These are phyloP conservation scores for Pangasius djambal DNA, from an alignment of 2,797 vertebrate species.

Conservation along the genomic window DNA sequence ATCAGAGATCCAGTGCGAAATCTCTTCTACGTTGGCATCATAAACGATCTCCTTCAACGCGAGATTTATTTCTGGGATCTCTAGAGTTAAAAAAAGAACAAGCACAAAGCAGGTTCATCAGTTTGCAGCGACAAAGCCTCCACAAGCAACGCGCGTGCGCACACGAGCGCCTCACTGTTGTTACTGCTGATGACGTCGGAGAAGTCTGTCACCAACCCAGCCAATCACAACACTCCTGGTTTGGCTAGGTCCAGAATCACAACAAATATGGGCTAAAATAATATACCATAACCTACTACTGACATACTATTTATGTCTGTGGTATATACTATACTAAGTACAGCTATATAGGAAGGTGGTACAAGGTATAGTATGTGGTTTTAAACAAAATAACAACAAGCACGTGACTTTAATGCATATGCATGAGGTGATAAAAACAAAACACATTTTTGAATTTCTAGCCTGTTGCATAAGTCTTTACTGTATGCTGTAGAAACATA, in stretches of 20 bases:
- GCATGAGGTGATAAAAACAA: neutral
- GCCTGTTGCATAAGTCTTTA: neutral
- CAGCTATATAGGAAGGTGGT: neutral
- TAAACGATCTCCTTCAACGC: neutral
- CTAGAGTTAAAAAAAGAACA: neutral
- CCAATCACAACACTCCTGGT: neutral
- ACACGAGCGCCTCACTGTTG: neutral
- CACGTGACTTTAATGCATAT: neutral
- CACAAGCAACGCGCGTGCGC: slow-evolving; percentile 1
- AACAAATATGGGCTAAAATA: neutral
- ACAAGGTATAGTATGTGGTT: neutral
- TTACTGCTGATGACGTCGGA: neutral
- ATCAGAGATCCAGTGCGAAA: neutral
- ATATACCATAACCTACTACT: neutral
- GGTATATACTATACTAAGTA: neutral
- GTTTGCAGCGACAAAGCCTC: slow-evolving; percentile 6
- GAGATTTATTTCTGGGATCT: neutral
- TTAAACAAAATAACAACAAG: neutral
- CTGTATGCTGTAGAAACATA: neutral
- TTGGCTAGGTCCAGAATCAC: no score
- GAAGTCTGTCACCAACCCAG: neutral
- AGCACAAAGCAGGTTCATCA: neutral
- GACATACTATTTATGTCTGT: neutral
- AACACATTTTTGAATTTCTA: neutral
- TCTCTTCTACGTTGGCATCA: neutral